Conservation (phyloP, 2,888 invertebrate genomes). For the Cephus nigrinus region DNA sequence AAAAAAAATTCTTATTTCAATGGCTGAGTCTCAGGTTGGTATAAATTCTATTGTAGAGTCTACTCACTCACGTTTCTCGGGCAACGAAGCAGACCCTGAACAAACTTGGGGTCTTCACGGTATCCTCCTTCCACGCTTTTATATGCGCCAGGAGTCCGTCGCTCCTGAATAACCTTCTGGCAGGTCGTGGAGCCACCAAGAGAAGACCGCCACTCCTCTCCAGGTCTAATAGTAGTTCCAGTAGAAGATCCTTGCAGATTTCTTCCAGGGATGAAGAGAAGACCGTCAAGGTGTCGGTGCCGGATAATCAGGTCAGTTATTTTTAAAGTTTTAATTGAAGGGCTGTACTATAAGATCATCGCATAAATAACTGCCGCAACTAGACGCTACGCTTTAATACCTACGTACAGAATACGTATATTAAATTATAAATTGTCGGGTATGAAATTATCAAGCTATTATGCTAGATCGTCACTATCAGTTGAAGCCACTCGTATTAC, state of each 20-base stretch:
- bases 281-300: slow-evolving; percentile 89
- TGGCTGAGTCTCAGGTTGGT: neutral
- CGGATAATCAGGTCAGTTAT: slow-evolving; percentile 76
- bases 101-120: slow-evolving; percentile 96
- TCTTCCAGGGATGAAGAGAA: slow-evolving; percentile 90
- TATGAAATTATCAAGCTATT: neutral
- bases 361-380: neutral
- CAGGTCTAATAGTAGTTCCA: slow-evolving; percentile 89
- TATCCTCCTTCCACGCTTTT: slow-evolving; percentile 97
- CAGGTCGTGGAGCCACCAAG: slow-evolving; percentile 91
- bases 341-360: neutral
- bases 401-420: neutral
- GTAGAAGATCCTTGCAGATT: slow-evolving; percentile 89
- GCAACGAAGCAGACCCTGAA: slow-evolving; percentile 94
- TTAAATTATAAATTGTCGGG: neutral
- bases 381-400: neutral
- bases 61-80: slow-evolving; percentile 94
- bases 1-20: neutral
- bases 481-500: neutral
- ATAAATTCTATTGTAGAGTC: slow-evolving; percentile 76
- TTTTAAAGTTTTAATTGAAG: neutral
- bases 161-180: slow-evolving; percentile 89
- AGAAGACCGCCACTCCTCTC: slow-evolving; percentile 90
- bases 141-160: slow-evolving; percentile 97
- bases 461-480: neutral